Evolutionary conservation across 2,113 vertebrate species (phyloP), one percentile per base, ranked within the genome.

Genomic region (Heterocephalus glaber): DNA sequence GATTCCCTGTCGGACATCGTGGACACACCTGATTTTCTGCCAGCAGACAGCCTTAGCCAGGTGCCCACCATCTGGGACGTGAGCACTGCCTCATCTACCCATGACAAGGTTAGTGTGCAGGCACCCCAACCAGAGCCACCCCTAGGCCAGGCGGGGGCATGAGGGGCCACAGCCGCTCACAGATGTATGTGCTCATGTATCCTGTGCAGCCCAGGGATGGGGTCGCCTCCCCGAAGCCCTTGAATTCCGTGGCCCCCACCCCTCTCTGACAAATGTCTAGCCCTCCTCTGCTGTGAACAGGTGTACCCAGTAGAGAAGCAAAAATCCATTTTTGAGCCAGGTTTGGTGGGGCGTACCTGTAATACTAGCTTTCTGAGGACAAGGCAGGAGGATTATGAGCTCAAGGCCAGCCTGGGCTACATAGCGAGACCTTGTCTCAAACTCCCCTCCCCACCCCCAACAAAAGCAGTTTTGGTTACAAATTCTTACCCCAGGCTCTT

Each of bases 41-140:
- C 97, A 7, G 97, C 98, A 0, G 99, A 99, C 76, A 98, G 98
- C 96, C 98, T 99, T 97, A 98, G 74, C 97, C 98, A 98, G 0
- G 99, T 99, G 96, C 99, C 99, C 95, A 99, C 99, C 3, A 96
- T 99, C 90, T 99, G 99, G 99, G 99, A 99, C 14, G 92, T 99
- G 92, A 99, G 96, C 98, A 99, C 99, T 0, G 97, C 99, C 3
- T 97, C 99, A 91, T 98, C 99, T 65, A 87, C 97, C 98, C 99
- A 98, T 20, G 92, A 98, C 58, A 99, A 99, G 99, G 99, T 99
- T 96, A 38, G 98, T 83, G 28, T 5, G 3, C 13, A 7, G n/a
- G 33, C 3, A 13, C 24, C 19, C 90, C 24, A 49, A 1, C 11
- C 24, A 30, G 22, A 49, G 83, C 28, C 12, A 3, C 28, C 16